Conservation (phyloP, 1,140 invertebrate species). For the Colletes latitarsis region DNA sequence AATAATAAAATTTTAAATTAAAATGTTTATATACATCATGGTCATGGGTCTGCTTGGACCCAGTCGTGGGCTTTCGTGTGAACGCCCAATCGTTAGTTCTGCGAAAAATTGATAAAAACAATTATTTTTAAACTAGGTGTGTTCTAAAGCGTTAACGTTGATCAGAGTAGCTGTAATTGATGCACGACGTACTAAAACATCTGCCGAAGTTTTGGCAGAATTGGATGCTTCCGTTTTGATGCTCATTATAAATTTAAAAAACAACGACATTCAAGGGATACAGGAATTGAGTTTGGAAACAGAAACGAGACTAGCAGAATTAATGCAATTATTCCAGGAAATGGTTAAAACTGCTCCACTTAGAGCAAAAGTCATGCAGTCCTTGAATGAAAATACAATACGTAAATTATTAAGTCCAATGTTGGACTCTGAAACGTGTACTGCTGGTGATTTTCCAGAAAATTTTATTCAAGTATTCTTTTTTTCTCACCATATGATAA, state of each 20-base stretch:
- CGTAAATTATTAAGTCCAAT: constrained; percentile 68
- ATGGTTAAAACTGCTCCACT: constrained; percentile 75
- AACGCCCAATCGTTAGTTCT: no score
- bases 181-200: constrained; percentile 58
- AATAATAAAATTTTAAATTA: no score
- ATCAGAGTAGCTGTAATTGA: constrained; percentile 74
- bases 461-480: constrained; percentile 70
- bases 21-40: no score
- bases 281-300: constrained; percentile 59
- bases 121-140: constrained; percentile 63
- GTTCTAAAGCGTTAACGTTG: constrained; percentile 73
- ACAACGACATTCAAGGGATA: constrained; percentile 62
- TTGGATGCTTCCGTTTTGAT: constrained; percentile 74
- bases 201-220: constrained; percentile 66
- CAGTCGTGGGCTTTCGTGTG: no score
- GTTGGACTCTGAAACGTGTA: constrained; percentile 56
- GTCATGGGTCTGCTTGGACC: no score
- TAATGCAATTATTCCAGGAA: constrained; percentile 80
- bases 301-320: constrained; percentile 70
- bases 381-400: constrained; percentile 73
- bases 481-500: neutral
- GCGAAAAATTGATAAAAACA: neutral
- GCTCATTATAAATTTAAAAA: constrained; percentile 65
- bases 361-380: constrained; percentile 71
- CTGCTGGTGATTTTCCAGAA: constrained; percentile 62